These are phyloP conservation scores for Phycodurus eques DNA, from an alignment of 2,113 vertebrate species.

Conservation along the genomic window DNA sequence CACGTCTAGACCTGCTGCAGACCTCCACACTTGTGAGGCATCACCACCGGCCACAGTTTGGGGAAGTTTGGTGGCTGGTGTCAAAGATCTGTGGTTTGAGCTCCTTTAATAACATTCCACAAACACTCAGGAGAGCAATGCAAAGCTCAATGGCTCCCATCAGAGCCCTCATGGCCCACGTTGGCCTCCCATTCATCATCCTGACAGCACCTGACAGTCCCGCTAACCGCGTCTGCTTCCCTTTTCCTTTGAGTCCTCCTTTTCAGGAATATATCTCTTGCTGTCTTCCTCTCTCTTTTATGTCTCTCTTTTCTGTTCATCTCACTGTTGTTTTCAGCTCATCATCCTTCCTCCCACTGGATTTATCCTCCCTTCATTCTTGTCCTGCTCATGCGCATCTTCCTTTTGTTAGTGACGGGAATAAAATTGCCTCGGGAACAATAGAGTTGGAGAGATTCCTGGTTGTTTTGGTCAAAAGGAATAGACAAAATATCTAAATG, in stretches of 20 bases:
- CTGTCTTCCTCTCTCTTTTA: slow-evolving; percentile 10
- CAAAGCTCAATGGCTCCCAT: slow-evolving; percentile 63
- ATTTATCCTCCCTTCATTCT: neutral
- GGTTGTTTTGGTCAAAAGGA: slow-evolving; percentile 13
- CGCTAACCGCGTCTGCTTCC: slow-evolving; percentile 28
- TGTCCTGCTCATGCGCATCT: neutral
- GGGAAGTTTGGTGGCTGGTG: slow-evolving; percentile 52
- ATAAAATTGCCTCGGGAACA: slow-evolving; percentile 20
- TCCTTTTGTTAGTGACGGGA: slow-evolving; percentile 1
- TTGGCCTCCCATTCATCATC: slow-evolving; percentile 65
- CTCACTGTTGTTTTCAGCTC: slow-evolving; percentile 7
- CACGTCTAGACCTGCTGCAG: slow-evolving; percentile 12
- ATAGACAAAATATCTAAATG: slow-evolving; percentile 7
- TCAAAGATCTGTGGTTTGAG: slow-evolving; percentile 61
- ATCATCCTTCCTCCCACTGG: slow-evolving; percentile 16
- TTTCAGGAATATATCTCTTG: slow-evolving; percentile 36
- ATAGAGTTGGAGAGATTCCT: slow-evolving; percentile 6
- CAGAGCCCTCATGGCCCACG: slow-evolving; percentile 57
- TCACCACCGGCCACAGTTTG: slow-evolving; percentile 24
- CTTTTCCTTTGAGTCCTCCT: slow-evolving; percentile 31
- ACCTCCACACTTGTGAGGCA: slow-evolving; percentile 4
- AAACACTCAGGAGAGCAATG: slow-evolving; percentile 69
- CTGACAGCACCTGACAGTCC: slow-evolving; percentile 60
- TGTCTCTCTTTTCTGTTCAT: slow-evolving; percentile 1
- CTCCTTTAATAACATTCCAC: slow-evolving; percentile 74